phyloP scores from a whole-genome alignment of 2,797 vertebrate species.

The Amblyopsis hoosieri region DNA sequence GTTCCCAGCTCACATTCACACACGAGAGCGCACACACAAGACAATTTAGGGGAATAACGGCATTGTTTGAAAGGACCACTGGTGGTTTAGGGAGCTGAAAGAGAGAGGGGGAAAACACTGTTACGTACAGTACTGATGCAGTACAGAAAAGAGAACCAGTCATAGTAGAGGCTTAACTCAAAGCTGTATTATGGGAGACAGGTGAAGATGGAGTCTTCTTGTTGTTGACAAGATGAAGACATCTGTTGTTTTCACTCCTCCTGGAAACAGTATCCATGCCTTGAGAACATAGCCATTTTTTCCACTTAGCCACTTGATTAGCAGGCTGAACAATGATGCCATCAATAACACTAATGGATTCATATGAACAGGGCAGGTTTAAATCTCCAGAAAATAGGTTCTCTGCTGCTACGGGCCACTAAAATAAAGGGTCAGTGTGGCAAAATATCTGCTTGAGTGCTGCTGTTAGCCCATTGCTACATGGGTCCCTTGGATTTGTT shows the following conservation, averaged over 20 bases:
- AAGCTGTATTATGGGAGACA: slow-evolving; percentile 37
- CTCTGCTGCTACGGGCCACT: no score
- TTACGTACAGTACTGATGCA: slow-evolving; percentile 5
- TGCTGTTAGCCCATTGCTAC: no score
- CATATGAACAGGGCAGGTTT: no score
- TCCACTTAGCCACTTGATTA: no score
- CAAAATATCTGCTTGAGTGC: no score
- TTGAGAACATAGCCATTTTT: slow-evolving; percentile 5
- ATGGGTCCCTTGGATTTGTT: no score
- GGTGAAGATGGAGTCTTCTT: slow-evolving; percentile 21
- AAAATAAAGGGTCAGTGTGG: no score
- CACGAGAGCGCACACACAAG: slow-evolving; percentile 29
- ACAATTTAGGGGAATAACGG: slow-evolving; percentile 40
- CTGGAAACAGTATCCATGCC: slow-evolving; percentile 34
- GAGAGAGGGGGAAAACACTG: slow-evolving; percentile 6
- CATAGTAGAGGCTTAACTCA: slow-evolving; percentile 29
- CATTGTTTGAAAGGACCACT: slow-evolving; percentile 33
- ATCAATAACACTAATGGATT: no score
- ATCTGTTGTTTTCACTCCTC: slow-evolving; percentile 31
- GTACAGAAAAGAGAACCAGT: slow-evolving; percentile 4
- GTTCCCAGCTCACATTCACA: slow-evolving; percentile 35
- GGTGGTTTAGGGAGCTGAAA: slow-evolving; percentile 26
- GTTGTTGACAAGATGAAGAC: slow-evolving; percentile 19
- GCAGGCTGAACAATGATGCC: no score
- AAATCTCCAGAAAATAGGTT: no score